Conservation (phyloP, 1,140 invertebrate genomes). For the Eriocheir sinensis region DNA sequence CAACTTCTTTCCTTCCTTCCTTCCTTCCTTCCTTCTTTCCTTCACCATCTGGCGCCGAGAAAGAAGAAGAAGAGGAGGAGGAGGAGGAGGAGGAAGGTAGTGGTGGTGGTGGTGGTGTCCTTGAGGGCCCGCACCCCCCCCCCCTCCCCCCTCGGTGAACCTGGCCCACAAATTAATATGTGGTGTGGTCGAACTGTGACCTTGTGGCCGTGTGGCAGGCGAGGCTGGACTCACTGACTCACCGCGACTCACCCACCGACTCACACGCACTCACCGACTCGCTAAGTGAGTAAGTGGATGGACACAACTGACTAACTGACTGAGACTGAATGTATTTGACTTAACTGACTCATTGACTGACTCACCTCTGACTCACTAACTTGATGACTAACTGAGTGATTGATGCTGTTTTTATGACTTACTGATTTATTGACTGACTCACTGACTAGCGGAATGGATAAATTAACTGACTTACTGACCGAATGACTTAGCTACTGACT, state of each 20-base stretch:
- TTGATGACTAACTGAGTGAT: neutral
- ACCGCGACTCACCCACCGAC: neutral
- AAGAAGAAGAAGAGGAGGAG: no score
- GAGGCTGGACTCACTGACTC: neutral
- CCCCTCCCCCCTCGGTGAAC: slow-evolving; percentile 9
- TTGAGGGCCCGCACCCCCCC: neutral
- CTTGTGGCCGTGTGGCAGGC: neutral
- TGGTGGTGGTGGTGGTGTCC: neutral
- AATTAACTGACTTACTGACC: neutral
- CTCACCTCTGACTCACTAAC: neutral
- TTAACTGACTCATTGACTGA: neutral
- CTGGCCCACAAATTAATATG: slow-evolving; percentile 56
- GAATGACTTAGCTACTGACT: no score
- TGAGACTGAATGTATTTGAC: neutral
- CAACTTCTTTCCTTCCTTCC: neutral
- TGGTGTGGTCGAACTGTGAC: slow-evolving; percentile 45
- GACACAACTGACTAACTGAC: neutral
- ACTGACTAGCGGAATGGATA: neutral
- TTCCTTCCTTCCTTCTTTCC: neutral
- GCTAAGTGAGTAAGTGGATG: neutral
- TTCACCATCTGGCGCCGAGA: no score
- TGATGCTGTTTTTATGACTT: neutral
- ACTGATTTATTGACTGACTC: neutral
- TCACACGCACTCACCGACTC: neutral
- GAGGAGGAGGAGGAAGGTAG: no score